Conservation (phyloP, 2,113 vertebrate species). For the Sturnus vulgaris region DNA sequence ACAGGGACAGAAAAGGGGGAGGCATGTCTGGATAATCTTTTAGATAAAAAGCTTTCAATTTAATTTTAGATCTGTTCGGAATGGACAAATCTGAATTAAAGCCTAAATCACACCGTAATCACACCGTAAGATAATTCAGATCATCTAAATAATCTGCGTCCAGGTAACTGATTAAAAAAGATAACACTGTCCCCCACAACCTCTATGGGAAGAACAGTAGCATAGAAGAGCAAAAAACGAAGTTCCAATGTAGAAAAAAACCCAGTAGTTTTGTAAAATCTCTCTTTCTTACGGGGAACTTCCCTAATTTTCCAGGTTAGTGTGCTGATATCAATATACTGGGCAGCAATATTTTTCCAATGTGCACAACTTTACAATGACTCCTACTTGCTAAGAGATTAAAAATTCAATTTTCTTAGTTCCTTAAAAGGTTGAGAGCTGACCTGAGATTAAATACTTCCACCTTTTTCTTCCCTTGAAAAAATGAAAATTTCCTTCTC, state of each 20-base stretch:
- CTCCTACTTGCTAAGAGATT: not conserved
- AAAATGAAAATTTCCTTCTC: not conserved
- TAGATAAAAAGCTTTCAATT: not conserved
- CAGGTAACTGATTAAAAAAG: not conserved
- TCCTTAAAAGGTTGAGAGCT: not conserved
- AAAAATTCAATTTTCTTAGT: not conserved
- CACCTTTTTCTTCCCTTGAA: rapidly evolving
- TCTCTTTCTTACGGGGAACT: not conserved
- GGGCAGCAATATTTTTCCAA: not conserved
- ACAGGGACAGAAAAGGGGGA: not conserved
- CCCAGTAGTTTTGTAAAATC: not conserved
- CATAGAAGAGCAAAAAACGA: not conserved
- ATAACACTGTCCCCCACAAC: rapidly evolving
- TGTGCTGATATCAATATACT: not conserved
- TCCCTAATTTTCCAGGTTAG: not conserved
- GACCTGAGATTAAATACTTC: not conserved
- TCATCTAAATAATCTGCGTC: not conserved
- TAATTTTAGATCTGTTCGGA: not conserved
- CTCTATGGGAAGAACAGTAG: not conserved
- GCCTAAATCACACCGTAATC: not conserved
- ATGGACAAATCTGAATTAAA: not conserved
- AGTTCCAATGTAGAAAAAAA: not conserved
- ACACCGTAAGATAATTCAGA: not conserved
- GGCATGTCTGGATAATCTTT: not conserved
- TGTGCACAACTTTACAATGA: not conserved